phyloP scores from a whole-genome alignment of 2,888 invertebrate species.

The Hipparchia sbordonii region DNA sequence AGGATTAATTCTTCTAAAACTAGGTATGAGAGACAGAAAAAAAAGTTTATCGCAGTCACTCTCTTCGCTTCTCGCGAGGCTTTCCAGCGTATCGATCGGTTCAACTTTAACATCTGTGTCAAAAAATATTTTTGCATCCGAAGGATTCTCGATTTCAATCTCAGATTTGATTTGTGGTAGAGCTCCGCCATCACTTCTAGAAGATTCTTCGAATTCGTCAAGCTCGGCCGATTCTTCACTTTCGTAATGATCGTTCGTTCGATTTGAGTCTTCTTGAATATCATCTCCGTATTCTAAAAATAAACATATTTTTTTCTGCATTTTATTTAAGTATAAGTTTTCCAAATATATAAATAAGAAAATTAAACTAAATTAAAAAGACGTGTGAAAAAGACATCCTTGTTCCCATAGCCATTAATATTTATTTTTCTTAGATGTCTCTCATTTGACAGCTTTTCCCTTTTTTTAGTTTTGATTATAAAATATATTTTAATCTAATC shows the following conservation, averaged over 20 bases:
- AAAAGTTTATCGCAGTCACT: slow-evolving; percentile 63
- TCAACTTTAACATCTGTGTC: background rate
- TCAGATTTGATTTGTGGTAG: slow-evolving; percentile 4
- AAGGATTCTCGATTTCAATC: background rate
- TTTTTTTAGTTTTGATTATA: too few species aligned
- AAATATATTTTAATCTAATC: too few species aligned
- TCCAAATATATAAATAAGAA: too few species aligned
- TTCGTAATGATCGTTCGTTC: background rate
- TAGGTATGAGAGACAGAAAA: slow-evolving; percentile 58
- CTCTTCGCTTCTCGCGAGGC: slow-evolving; percentile 50
- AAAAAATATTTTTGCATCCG: background rate
- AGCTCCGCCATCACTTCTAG: background rate
- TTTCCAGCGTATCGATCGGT: slow-evolving; percentile 49
- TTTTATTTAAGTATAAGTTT: background rate
- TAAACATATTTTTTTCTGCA: background rate
- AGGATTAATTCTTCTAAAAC: slow-evolving; percentile 55
- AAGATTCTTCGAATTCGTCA: background rate
- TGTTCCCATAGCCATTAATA: too few species aligned
- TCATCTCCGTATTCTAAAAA: slow-evolving; percentile 1
- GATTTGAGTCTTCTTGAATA: background rate
- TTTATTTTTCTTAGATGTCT: too few species aligned
- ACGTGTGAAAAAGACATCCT: too few species aligned
- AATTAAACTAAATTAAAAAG: too few species aligned
- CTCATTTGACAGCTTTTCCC: too few species aligned
- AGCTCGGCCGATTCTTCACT: background rate